These are phyloP conservation scores for Triplophysa bombifrons DNA, from an alignment of 2,797 vertebrate genomes.

Conservation along the genomic window DNA sequence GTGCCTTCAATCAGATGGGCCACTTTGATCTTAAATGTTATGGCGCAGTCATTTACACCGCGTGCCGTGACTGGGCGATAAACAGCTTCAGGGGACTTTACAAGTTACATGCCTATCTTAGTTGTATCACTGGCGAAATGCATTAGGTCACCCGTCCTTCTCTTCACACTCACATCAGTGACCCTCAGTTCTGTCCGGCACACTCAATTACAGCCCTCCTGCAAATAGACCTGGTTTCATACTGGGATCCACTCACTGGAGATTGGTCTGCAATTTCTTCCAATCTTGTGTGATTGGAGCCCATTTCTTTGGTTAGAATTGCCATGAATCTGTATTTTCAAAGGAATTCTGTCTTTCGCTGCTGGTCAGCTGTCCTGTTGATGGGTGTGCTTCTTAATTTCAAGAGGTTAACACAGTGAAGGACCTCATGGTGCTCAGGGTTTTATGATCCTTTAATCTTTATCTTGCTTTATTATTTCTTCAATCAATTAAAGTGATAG, in stretches of 20 bases:
- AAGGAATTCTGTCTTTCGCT: conserved; percentile 46
- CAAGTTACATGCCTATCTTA: conserved; percentile 21
- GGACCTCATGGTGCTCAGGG: background rate
- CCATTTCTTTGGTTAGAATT: conserved; percentile 49
- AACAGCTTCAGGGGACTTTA: conserved; percentile 13
- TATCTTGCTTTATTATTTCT: too few relatives aligned
- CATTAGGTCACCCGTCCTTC: conserved; percentile 51
- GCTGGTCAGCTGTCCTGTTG: conserved; percentile 15
- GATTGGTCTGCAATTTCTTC: conserved; percentile 52
- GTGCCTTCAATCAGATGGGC: background rate
- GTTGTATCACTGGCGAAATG: conserved; percentile 47
- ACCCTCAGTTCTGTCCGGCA: conserved; percentile 40
- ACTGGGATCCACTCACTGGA: conserved; percentile 54
- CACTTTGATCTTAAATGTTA: background rate
- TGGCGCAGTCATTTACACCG: background rate
- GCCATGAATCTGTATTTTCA: conserved; percentile 49
- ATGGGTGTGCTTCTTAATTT: conserved; percentile 19
- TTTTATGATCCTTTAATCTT: too few relatives aligned
- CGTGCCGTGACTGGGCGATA: background rate
- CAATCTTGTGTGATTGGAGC: conserved; percentile 52
- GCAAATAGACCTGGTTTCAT: conserved; percentile 47
- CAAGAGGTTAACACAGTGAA: background rate
- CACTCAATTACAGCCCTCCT: conserved; percentile 58
- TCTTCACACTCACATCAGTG: conserved; percentile 5
- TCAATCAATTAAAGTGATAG: background rate